Percentiles rank a stretch among this genome's conserved stretches.
Evolutionary conservation across 2,797 vertebrate species (phyloP).

Genomic region (Microtus obscurus): DNA sequence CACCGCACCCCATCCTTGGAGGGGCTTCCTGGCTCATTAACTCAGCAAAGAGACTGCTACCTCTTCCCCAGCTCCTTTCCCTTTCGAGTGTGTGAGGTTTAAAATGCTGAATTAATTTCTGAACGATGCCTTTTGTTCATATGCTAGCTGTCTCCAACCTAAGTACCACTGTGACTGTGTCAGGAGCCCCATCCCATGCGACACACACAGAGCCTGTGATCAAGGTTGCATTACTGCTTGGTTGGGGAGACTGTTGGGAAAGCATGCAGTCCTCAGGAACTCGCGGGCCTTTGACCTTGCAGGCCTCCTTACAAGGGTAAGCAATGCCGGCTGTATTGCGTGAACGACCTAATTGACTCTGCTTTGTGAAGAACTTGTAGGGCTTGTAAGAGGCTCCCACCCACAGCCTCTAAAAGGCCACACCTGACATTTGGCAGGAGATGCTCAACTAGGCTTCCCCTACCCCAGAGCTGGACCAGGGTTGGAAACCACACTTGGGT

Average conservation of each 20-base stretch:
- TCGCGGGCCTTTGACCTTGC: not conserved
- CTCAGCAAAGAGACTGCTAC: not conserved
- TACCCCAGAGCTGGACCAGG: not conserved
- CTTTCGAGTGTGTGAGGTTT: not conserved
- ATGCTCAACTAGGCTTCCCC: not conserved
- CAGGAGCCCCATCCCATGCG: not conserved
- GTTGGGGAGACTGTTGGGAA: not conserved
- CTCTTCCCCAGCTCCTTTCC: not conserved
- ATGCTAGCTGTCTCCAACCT: not conserved
- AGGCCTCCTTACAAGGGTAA: not conserved
- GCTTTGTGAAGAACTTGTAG: not conserved
- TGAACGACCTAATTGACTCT: not conserved
- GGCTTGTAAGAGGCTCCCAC: not conserved
- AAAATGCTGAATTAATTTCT: conserved; percentile 3
- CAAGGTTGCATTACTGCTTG: not conserved
- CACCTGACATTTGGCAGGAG: not conserved
- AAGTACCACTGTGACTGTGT: not conserved
- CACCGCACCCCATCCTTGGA: accelerated
- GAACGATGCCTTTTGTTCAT: not conserved
- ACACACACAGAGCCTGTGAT: not conserved
- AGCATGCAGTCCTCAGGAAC: not conserved
- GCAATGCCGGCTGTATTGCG: accelerated
- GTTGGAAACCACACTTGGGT: not conserved
- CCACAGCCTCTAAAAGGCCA: not conserved
- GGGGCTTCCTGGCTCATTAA: not conserved